A percentile compares a stretch with the other conserved stretches of the same genome.
These are phyloP conservation scores for Euplexia lucipara DNA, from an alignment of 2,888 invertebrate genomes.

Conservation along the genomic window DNA sequence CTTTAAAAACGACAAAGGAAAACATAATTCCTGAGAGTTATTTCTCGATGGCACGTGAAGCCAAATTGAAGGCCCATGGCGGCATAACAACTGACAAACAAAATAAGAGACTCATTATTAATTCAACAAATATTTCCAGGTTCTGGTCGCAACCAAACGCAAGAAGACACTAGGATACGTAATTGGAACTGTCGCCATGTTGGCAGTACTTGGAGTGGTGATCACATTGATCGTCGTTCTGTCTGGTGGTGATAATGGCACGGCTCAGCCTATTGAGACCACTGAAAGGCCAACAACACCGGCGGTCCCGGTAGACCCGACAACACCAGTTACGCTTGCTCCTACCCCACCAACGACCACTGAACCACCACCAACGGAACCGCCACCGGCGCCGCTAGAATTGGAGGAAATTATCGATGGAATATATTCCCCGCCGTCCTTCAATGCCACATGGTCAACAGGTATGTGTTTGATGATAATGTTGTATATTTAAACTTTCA, in stretches of 20 bases:
- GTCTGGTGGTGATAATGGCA: slow-evolving; percentile 77
- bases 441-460: slow-evolving; percentile 96
- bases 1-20: too few relatives aligned
- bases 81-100: not conserved
- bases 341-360: slow-evolving; percentile 40
- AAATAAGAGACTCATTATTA: slow-evolving; percentile 18
- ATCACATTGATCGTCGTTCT: slow-evolving; percentile 91
- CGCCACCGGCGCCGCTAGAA: slow-evolving; percentile 74
- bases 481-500: too few relatives aligned
- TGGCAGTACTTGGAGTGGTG: slow-evolving; percentile 91
- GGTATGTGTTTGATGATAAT: slow-evolving; percentile 84
- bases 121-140: slow-evolving; percentile 80
- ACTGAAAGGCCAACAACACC: slow-evolving; percentile 70
- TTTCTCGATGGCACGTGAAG: too few relatives aligned
- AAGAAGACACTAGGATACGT: slow-evolving; percentile 90
- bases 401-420: slow-evolving; percentile 94
- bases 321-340: slow-evolving; percentile 58
- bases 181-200: slow-evolving; percentile 89
- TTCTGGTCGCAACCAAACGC: slow-evolving; percentile 91
- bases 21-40: too few relatives aligned
- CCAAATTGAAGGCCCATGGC: too few relatives aligned
- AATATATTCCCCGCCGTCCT: slow-evolving; percentile 92
- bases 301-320: slow-evolving; percentile 42
- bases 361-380: slow-evolving; percentile 68
- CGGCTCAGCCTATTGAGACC: slow-evolving; percentile 73